Base-by-base conservation (phyloP, 2,888 invertebrate species). In the Caenorhabditis sulstoni region DNA sequence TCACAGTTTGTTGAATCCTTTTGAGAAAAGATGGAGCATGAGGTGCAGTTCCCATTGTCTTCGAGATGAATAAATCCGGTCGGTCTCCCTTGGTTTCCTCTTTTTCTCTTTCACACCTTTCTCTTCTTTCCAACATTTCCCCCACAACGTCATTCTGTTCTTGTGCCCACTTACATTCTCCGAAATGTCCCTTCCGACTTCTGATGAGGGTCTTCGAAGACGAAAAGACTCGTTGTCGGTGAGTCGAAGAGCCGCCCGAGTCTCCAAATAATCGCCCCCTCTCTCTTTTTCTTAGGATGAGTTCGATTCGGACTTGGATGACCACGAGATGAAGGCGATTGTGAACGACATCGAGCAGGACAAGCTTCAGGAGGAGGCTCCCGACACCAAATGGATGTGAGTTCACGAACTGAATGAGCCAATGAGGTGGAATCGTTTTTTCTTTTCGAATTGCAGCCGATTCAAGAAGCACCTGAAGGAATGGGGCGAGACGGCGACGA, bases 321-420 rank as follows among this genome's bases (percentile, higher is more conserved):
- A 85, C 55, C 64, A 78, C 41, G 82, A 83, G 71, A 83, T 85
- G 80, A 77, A 84, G 37, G 70, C 75, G 1, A 84, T 85, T 61
- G 81, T 86, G 18, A 79, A 71, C 22, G 86, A 85, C n/a, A 79
- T 86, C 49, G 84, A 86, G 67, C 79, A 81, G 57, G 85, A 86
- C 49, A 79, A 81, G 53, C 55, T 79, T 16, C 68, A 81, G 18
- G 78, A 67, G 37, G 55, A 57, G 23, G 47, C 41, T 1, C 76
- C 81, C 20, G 81, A 81, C 49, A 79, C 81, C 1, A 45, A 81
- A 62, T 83, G 85, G 83, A 68, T 66, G 85, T 82, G 14, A 70
- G 80, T 68, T 53, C 3, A 11, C 11, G 14, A 41, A 41, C 14
- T 14, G 14, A 11, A 14, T 4, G 3, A 41, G 4, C 7, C 3